Evolutionary conservation across 2,113 vertebrate species (phyloP).

Genomic region (Apaloderma vittatum): DNA sequence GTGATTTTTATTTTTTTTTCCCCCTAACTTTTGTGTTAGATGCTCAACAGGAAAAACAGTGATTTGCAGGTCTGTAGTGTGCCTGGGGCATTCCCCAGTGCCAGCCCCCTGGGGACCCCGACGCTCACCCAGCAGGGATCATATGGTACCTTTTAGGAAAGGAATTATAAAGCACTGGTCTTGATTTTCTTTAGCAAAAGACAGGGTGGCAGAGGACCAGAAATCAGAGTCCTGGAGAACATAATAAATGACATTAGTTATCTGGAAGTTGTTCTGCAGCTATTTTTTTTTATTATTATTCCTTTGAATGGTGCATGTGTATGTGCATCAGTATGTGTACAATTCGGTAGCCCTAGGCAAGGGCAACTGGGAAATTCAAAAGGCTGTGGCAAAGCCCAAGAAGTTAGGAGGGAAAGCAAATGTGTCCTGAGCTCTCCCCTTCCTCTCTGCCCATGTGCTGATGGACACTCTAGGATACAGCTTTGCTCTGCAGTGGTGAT

Average conservation of each 20-base stretch:
- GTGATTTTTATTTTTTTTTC: neutral
- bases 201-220: neutral
- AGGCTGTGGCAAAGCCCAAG: neutral
- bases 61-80: neutral
- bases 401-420: neutral
- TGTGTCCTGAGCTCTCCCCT: neutral
- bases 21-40: neutral
- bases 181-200: neutral
- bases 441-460: neutral
- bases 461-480: neutral
- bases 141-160: neutral
- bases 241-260: neutral
- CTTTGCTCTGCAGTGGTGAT: neutral
- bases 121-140: neutral
- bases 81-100: fast-evolving
- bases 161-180: neutral
- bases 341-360: neutral
- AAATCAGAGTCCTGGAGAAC: neutral
- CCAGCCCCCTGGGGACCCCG: fast-evolving
- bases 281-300: neutral
- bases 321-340: fast-evolving
- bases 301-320: neutral
- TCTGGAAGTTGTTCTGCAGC: neutral
- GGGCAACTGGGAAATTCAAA: neutral
- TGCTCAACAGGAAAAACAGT: neutral